These are phyloP conservation scores for Heterochromis multidens DNA, from an alignment of 2,113 vertebrate genomes.

Conservation along the genomic window DNA sequence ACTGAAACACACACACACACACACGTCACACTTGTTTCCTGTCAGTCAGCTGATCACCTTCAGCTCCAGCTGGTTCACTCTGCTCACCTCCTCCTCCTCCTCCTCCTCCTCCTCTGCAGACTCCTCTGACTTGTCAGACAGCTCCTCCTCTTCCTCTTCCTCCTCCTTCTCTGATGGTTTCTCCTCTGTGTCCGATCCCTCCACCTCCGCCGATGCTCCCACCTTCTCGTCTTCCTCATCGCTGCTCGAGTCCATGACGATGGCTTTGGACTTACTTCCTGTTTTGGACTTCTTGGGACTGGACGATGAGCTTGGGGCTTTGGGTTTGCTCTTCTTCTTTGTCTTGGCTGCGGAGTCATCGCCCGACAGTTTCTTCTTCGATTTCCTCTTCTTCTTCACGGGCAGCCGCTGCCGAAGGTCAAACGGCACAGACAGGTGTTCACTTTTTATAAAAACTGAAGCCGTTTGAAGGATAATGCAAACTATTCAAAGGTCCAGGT, in stretches of 20 bases:
- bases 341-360: conserved; percentile 61
- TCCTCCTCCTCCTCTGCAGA: conserved; percentile 66
- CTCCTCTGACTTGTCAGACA: conserved; percentile 61
- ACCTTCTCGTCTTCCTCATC: conserved; percentile 77
- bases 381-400: conserved; percentile 71
- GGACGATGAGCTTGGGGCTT: conserved; percentile 68
- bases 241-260: conserved; percentile 93
- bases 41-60: neutral
- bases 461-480: neutral
- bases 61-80: neutral
- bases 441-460: neutral
- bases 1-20: neutral
- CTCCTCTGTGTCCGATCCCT: conserved; percentile 40
- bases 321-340: conserved; percentile 81
- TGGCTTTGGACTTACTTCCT: conserved; percentile 87
- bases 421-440: neutral
- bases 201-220: neutral
- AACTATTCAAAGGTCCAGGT: accelerated
- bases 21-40: neutral
- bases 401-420: conserved; percentile 55
- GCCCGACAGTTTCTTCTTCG: conserved; percentile 57
- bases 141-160: conserved; percentile 17
- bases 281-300: conserved; percentile 83
- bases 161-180: conserved; percentile 41
- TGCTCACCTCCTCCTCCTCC: conserved; percentile 69